A percentile compares a stretch with the other conserved stretches of the same genome.
Conservation (phyloP, 2,113 vertebrate genomes). For the Laticauda laticaudata region DNA sequence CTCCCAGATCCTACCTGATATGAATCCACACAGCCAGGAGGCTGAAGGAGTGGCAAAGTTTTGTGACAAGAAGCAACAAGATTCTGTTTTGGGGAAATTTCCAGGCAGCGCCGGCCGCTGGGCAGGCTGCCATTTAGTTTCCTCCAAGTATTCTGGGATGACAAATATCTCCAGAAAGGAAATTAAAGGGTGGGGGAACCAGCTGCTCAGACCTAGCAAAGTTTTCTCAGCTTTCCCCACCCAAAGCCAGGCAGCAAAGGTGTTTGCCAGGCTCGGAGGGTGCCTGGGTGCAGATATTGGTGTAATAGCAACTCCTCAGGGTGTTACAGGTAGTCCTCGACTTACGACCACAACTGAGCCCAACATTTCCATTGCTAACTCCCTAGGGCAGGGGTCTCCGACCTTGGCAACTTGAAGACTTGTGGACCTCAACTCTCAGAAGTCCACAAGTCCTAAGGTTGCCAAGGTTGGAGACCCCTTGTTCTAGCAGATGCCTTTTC, state of each 20-base stretch:
- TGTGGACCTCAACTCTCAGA: background rate
- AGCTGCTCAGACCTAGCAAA: background rate
- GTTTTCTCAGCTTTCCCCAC: background rate
- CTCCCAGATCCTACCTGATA: background rate
- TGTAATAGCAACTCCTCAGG: background rate
- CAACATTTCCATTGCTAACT: background rate
- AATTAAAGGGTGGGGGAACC: background rate
- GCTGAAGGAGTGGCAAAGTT: background rate
- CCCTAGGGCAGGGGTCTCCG: too few relatives aligned
- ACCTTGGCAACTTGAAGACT: too few relatives aligned
- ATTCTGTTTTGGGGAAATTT: background rate
- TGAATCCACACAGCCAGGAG: background rate
- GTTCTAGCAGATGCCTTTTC: background rate
- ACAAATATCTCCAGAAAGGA: background rate
- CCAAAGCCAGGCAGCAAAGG: background rate
- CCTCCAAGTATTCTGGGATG: background rate
- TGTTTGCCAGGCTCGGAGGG: background rate
- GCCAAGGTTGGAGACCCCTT: background rate
- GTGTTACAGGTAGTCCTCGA: background rate
- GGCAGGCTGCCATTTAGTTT: background rate
- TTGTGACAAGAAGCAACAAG: background rate
- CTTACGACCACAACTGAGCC: background rate
- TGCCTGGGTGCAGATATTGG: background rate
- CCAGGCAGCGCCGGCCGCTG: background rate
- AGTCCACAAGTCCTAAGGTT: background rate